Conservation (phyloP, 2,113 vertebrate species). For the Chunga burmeisteri region DNA sequence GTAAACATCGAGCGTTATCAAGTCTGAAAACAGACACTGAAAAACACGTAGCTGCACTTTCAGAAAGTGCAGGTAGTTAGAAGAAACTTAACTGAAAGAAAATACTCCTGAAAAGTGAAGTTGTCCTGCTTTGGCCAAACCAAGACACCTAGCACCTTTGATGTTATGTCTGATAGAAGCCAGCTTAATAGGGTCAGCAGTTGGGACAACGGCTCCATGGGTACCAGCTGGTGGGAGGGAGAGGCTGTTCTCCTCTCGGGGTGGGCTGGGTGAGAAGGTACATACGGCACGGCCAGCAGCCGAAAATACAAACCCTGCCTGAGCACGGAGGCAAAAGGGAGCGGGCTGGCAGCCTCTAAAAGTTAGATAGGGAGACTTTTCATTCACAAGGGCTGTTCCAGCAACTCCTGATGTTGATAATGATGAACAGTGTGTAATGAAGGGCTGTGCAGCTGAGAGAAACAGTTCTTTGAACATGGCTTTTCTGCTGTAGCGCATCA, state of each 20-base stretch:
- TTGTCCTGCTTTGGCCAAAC: too few species aligned
- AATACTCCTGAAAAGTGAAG: too few species aligned
- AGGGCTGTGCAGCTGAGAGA: slow-evolving; percentile 13
- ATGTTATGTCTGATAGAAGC: neutral
- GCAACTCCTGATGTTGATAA: slow-evolving; percentile 39
- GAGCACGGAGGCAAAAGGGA: neutral
- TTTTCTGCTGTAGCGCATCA: neutral
- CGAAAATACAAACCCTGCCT: neutral
- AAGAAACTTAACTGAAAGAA: too few species aligned
- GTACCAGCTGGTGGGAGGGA: neutral
- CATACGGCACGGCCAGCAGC: neutral
- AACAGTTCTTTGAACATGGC: slow-evolving; percentile 22
- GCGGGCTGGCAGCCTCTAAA: neutral
- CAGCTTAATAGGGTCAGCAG: neutral
- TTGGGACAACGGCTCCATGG: neutral
- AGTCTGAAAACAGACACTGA: too few species aligned
- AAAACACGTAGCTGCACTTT: too few species aligned
- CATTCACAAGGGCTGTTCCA: slow-evolving; percentile 17
- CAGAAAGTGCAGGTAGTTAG: too few species aligned
- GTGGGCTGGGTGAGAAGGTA: neutral
- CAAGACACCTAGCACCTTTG: neutral
- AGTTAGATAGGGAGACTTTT: slow-evolving; percentile 39
- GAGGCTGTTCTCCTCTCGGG: neutral
- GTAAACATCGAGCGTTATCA: too few species aligned
- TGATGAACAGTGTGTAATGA: slow-evolving; percentile 43